Base-by-base conservation (phyloP, 2,888 invertebrate genomes). In the Pocota personata region DNA sequence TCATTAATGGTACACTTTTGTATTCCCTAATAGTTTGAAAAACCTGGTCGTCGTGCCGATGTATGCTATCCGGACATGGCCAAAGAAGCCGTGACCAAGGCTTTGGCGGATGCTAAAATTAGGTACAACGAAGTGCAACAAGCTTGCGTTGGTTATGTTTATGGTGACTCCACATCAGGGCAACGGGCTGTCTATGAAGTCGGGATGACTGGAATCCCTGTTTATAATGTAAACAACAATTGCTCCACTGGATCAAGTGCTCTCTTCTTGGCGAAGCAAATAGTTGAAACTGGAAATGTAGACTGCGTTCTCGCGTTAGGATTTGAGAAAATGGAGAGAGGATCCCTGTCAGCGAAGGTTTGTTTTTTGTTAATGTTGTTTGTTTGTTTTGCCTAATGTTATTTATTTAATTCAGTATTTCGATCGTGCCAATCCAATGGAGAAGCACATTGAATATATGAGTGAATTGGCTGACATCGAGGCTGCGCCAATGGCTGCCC, bases 181-280 rank as follows among this genome's bases (percentile, higher is more conserved):
- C 99, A 99, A 93, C 94, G 99, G 88, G 98, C 98, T 0, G 92
- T 99, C 6, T 99, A 99, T 92, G 96, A 97, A 91, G 94, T 99
- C 48, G 99, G 99, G 76, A 95, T 99, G 95, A 98, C 97, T 35
- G 99, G 99, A 48, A 98, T 99, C 88, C 99, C 99, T 3, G 96
- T 99, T 88, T 97, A 97, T 93, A 99, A 99, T 93, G 99, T 99
- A 12, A 99, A 99, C 93, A 99, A 99, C 92, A 99, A 99, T 91
- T 99, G 99, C 91, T 97, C 99, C 0, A 99, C 99, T 1, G 99
- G 99, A 30, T 97, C 99, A 0, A 97, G 97, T 71, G 99, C 99
- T 0, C 92, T 99, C 3, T 95, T 96, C 90, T 93, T 99, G 90
- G 98, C 96, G 0, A 98, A 98, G 91, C 98, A 99, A 92, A 94